phyloP scores from a whole-genome alignment of 2,888 invertebrate species.

The Slavum lentiscoides region DNA sequence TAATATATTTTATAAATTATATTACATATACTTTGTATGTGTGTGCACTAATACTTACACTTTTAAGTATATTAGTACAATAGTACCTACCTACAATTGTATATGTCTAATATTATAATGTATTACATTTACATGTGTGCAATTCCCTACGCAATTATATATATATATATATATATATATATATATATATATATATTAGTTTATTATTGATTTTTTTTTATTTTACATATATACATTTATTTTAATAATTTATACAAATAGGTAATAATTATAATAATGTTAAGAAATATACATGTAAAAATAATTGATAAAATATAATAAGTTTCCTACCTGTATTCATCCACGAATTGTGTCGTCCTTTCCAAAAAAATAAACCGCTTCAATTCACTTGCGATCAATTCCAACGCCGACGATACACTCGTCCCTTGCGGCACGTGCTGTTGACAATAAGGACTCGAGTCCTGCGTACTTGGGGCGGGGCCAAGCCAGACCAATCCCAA shows the following conservation, averaged over 20 bases:
- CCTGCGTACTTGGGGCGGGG: conserved; percentile 28
- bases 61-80: too few species aligned
- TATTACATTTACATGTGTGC: too few species aligned
- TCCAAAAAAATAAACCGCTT: conserved; percentile 14
- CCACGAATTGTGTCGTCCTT: conserved; percentile 34
- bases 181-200: too few species aligned
- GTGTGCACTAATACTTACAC: too few species aligned
- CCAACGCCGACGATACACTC: conserved; percentile 48
- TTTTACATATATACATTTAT: too few species aligned
- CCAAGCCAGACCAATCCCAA: conserved; percentile 20
- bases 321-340: conserved; percentile 47
- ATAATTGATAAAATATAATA: background rate
- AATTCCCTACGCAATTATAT: too few species aligned
- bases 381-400: conserved; percentile 35
- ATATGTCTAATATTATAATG: too few species aligned
- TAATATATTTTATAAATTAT: too few species aligned
- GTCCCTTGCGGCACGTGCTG: conserved; percentile 39
- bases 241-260: background rate
- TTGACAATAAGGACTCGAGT: conserved; percentile 12
- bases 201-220: too few species aligned
- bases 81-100: too few species aligned
- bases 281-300: background rate
- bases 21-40: too few species aligned
- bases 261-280: background rate
- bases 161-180: too few species aligned